These are phyloP conservation scores for Amazona vittata DNA, from an alignment of 2,113 vertebrate species.

Conservation along the genomic window DNA sequence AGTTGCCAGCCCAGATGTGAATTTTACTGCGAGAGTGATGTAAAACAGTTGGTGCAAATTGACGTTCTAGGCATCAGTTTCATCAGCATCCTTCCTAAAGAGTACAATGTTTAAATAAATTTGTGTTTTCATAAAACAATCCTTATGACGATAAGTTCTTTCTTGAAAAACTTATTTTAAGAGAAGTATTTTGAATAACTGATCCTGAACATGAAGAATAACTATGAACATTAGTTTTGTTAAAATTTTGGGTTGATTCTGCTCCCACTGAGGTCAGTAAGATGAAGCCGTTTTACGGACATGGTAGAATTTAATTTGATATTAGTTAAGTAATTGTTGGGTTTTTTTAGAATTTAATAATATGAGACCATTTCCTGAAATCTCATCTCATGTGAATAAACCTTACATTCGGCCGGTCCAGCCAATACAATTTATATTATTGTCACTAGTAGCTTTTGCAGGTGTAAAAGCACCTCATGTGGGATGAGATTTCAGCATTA, in stretches of 20 bases:
- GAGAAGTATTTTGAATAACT: background rate
- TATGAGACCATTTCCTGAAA: background rate
- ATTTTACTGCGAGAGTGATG: conserved; percentile 16
- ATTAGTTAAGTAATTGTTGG: background rate
- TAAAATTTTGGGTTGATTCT: background rate
- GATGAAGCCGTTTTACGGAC: background rate
- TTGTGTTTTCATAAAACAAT: background rate
- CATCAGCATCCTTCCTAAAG: background rate
- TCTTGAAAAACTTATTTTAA: background rate
- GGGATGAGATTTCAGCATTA: background rate
- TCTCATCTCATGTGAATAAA: background rate
- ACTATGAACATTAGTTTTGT: background rate
- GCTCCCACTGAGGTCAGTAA: background rate
- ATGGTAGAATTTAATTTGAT: conserved; percentile 31
- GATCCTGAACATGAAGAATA: background rate
- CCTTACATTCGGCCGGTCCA: background rate
- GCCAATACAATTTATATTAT: background rate
- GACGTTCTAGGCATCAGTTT: background rate
- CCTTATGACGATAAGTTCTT: background rate
- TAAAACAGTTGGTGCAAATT: conserved; percentile 42
- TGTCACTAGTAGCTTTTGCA: background rate
- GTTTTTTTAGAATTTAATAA: background rate
- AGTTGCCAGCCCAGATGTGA: conserved; percentile 37
- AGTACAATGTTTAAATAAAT: background rate
- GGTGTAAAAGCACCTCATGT: background rate